A percentile compares a stretch with the other conserved stretches of the same genome.
Evolutionary conservation across 2,797 vertebrate species (phyloP).

Genomic region (Falco concolor): DNA sequence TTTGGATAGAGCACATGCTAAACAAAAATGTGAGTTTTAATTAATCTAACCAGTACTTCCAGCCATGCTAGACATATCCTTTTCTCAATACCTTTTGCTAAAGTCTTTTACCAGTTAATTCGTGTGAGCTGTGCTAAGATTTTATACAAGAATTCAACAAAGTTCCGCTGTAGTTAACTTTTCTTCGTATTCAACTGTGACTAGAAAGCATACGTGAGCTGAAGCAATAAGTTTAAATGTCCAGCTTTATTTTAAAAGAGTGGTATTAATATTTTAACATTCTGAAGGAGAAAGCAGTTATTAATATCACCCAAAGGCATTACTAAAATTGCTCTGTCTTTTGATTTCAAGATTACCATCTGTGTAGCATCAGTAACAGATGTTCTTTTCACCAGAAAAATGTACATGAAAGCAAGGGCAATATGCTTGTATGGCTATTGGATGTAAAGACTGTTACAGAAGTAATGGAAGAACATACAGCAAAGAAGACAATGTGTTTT

Average conservation of each 20-base stretch:
- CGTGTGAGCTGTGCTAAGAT: neutral
- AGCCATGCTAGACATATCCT: neutral
- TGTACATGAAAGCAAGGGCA: conserved; percentile 28
- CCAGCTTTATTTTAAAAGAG: conserved; percentile 13
- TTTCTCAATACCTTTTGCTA: neutral
- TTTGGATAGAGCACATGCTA: neutral
- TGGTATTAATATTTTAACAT: conserved; percentile 49
- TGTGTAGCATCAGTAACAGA: conserved; percentile 51
- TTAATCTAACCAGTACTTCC: neutral
- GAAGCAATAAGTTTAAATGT: neutral
- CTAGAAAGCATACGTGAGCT: neutral
- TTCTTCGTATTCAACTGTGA: neutral
- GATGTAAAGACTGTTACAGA: neutral
- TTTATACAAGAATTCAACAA: neutral
- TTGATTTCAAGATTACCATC: conserved; percentile 50
- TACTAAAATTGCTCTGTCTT: conserved; percentile 42
- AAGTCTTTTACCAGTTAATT: neutral
- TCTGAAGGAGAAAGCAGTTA: conserved; percentile 43
- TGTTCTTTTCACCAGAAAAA: conserved; percentile 57
- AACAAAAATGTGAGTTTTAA: neutral
- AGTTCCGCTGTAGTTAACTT: neutral
- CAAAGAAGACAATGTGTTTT: neutral
- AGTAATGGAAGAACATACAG: neutral
- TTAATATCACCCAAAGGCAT: conserved; percentile 45
- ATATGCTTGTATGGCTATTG: conserved; percentile 19